Base-by-base conservation (phyloP, 2,888 invertebrate species). In the Emesis furor region DNA sequence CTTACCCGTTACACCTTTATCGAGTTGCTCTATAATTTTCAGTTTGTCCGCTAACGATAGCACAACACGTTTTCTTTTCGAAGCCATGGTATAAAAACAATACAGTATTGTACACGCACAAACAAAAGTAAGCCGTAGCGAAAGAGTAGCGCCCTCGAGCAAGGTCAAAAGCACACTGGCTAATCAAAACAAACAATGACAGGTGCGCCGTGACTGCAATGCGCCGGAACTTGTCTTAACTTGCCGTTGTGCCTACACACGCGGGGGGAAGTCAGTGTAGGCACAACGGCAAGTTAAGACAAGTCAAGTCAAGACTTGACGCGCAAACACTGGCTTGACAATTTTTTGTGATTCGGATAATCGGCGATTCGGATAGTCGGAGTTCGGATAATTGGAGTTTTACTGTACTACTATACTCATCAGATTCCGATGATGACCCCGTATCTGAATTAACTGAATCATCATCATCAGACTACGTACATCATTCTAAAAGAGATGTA, bases 1-100 rank as follows among this genome's bases (percentile, higher is more conserved):
- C 75, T 82, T 88, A 82, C 87, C 89, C 59, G 86, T 85, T 82
- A 82, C 86, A 76, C 87, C 88, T 86, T 88, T 87, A 78, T 88
- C 86, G 69, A 86, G 74, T 82, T 82, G 84, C 72, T 72, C 72
- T 72, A 72, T 72, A 72, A 72, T 72, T 85, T 85, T 89, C 76
- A 79, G 86, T 77, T 88, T 86, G 75, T 80, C 86, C 79, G 69
- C 69, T 69, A 86, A 83, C 73, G 87, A 89, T 84, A 89, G 79
- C 83, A 89, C 88, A 81, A 89, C 86, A 82, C 83, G 83, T 87
- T 86, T 86, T 75, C 79, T 82, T 87, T 87, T 81, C 76, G 78
- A 82, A 83, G 83, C 82, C 82, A 82, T 82, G 82, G 79, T 82
- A 82, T 72, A 79, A 82, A 82, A 82, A 79, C 82, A 82, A 82